Evolutionary conservation across 2,797 vertebrate species (phyloP), one percentile per base, ranked within the genome.

Genomic region (Xyrichtys novacula): DNA sequence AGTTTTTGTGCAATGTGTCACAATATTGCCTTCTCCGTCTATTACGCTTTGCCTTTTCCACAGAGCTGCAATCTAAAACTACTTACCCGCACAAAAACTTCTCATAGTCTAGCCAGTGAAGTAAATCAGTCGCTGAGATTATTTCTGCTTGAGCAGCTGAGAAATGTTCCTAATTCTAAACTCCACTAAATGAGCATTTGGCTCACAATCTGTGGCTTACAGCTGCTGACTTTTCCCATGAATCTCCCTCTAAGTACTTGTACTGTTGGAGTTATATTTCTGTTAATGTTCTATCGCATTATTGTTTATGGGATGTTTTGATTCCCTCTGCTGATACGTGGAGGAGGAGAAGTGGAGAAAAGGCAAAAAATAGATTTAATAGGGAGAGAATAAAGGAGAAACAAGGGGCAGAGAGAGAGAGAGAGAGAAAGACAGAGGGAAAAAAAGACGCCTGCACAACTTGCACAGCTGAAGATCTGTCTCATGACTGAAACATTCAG

Each of bases 401-500:
- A 62, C 53, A 61, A 53, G 42, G 23, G 54, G 60, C 58, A 71
- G 47, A 53, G 16, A 61, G 22, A 65, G 25, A 68, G 7, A 36
- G 15, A 12, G n/a, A 23, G 62, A 62, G 58, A 70, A 43, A 53
- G 11, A 58, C 19, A 65, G 19, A 69, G 65, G 75, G 28, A 80
- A 48, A 84, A 36, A 85, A 71, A 43, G 55, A 81, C 68, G 83
- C 75, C 76, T 72, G 78, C 85, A 80, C 78, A 75, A 64, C 67
- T 73, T 29, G 81, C 71, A 76, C 72, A 74, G 76, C 65, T 77
- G 71, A 79, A 43, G 78, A 78, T 81, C 69, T 68, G 74, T 86
- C 89, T 92, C 89, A 92, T 92, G 87, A 91, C 87, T 91, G 86
- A 90, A 92, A 91, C 88, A 92, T 92, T 86, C 64, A 62, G 87